Base-by-base conservation (phyloP, 2,797 vertebrate genomes). In the Rhinophrynus dorsalis region DNA sequence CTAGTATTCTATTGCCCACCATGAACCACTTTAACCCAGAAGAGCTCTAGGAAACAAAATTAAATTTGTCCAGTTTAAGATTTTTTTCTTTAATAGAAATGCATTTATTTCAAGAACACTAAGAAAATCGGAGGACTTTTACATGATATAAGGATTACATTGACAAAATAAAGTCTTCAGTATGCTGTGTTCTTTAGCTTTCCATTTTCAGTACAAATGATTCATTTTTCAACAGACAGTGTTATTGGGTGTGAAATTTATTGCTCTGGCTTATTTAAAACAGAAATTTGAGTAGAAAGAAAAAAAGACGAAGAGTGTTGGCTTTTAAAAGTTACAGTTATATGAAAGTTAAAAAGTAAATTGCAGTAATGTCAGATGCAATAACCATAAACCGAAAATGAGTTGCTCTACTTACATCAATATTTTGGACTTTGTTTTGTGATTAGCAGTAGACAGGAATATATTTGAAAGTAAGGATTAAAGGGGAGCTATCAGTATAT, bases 121-220 rank as follows among this genome's bases (percentile, higher is more conserved):
- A 57, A 64, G 57, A 44, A 57, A 52, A 17, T 73, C 56, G 7
- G 24, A 29, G 6, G 24, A 10, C 61, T 44, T n/a, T 18, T 52
- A 69, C 32, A 37, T 44, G 45, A 47, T 33, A 70, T 74, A 76
- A 51, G 75, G 80, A 76, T 38, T 69, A 51, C 69, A 45, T 17
- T 29, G 32, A 50, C 79, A 80, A 81, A 81, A 81, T 77, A 74
- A 1, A 1, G 18, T 73, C 63, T 76, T 77, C 75, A 54, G 38
- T 58, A 51, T 74, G 74, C 77, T 76, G 51, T 81, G 77, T 75
- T 77, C 74, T 75, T 82, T 76, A 77, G 75, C 74, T 72, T 82
- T 81, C 78, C 74, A 69, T 76, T 79, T 77, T 70, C 66, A 74
- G 75, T 78, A 81, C 47, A 82, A 81, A 78, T 75, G 2, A 66